Percentiles rank a stretch among this genome's conserved stretches.
Evolutionary conservation across 2,113 vertebrate genomes (phyloP).

Genomic region (Xenopus laevis): DNA sequence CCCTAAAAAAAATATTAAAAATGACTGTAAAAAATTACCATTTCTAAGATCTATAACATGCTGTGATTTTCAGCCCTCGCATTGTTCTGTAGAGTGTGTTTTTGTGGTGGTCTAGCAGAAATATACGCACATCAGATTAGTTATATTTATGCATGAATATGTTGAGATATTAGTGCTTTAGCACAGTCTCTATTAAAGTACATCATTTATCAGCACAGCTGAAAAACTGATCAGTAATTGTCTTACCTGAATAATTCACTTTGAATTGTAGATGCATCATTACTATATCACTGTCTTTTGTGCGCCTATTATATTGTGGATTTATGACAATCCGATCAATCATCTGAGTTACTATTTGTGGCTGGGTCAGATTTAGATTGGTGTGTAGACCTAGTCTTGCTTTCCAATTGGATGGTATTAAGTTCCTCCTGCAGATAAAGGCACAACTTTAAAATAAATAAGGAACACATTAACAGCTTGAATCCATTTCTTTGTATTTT

Average conservation of each 20-base stretch:
- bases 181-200: neutral
- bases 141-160: too few species aligned
- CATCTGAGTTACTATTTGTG: constrained; percentile 34
- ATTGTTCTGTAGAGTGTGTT: too few species aligned
- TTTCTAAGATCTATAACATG: neutral
- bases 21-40: neutral
- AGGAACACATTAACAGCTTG: too few species aligned
- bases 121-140: too few species aligned
- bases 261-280: constrained; percentile 79
- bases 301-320: constrained; percentile 53
- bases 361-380: constrained; percentile 54
- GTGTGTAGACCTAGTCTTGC: constrained; percentile 67
- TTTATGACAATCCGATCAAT: too few species aligned
- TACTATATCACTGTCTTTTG: constrained; percentile 79
- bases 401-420: too few species aligned
- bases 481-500: too few species aligned
- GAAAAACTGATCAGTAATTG: neutral
- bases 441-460: too few species aligned
- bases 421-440: too few species aligned
- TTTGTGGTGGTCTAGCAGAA: too few species aligned
- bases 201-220: neutral
- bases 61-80: neutral
- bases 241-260: constrained; percentile 75
- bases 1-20: neutral
- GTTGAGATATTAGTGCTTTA: too few species aligned